phyloP scores from a whole-genome alignment of 2,113 vertebrate species.

The Ailuropoda melanoleuca region DNA sequence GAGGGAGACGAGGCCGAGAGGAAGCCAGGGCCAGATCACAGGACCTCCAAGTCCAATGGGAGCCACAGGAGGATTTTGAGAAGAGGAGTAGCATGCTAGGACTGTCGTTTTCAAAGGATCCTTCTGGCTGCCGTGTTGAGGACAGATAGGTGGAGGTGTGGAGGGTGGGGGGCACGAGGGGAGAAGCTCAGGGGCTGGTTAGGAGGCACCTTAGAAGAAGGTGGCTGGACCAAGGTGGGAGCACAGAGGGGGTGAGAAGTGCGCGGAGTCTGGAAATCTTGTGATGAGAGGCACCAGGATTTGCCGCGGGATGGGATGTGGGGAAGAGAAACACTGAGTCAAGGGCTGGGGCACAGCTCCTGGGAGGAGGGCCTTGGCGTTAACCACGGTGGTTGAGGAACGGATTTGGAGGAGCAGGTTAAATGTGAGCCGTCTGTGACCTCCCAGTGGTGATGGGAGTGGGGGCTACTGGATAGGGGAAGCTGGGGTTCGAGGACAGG shows the following conservation, averaged over 20 bases:
- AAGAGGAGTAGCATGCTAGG: not conserved
- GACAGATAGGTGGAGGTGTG: not conserved
- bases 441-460: not conserved
- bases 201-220: not conserved
- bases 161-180: not conserved
- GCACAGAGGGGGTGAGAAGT: not conserved
- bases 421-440: not conserved
- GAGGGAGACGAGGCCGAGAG: not conserved
- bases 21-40: not conserved
- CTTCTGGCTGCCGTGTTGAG: not conserved
- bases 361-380: not conserved
- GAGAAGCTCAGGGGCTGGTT: not conserved
- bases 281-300: not conserved
- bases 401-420: not conserved
- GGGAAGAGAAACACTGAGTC: not conserved
- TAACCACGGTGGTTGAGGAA: not conserved
- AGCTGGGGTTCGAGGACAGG: not conserved
- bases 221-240: too few relatives aligned
- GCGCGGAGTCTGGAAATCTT: not conserved
- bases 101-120: not conserved
- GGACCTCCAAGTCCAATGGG: not conserved
- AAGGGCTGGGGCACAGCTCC: not conserved
- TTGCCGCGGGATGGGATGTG: not conserved
- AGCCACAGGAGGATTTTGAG: not conserved
- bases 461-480: not conserved